Base-by-base conservation (phyloP, 2,797 vertebrate genomes). In the Xenentodon cancila region DNA sequence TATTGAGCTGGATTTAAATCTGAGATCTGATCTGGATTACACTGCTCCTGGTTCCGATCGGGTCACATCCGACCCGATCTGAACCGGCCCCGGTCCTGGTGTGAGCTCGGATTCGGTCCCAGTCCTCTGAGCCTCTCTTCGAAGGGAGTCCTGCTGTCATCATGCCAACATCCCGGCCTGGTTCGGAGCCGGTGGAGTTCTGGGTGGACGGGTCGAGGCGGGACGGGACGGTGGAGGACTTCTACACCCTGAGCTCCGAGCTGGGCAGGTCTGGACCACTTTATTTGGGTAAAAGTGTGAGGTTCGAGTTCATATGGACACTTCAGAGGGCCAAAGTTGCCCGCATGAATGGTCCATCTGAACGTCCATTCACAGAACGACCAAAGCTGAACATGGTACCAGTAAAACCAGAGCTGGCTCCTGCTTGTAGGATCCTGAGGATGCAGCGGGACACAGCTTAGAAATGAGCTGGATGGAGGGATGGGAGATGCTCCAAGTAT, bases 171-270 rank as follows among this genome's bases (percentile, higher is more conserved):
- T 94, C 94, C 71, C 84, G 92, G 44, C 88, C 88, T 0, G 85
- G 84, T 48, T 88, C 91, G 1, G 89, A 88, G 53, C 80, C 91
- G 22, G 89, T 88, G 82, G 95, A 95, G 64, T 95, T 92, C 87
- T 96, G 95, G 95, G 94, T 96, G 65, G 94, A 96, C 5, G 94
- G 94, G 4, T 95, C 95, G 20, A 89, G 92, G 55, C 90, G 94
- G 48, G 92, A 95, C 77, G 89, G 81, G 6, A 71, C 92, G 8
- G 90, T 95, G 85, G 94, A 94, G 68, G 93, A 95, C 45, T 93
- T 95, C 88, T 96, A 95, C 85, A 44, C 54, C 53, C 82, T 95
- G 92, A 93, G 94, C 59, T 85, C 89, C 20, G 94, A 95, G 86
- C 88, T 95, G 80, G 94, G 94, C 88, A 93, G 94, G 88, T 88